Base-by-base conservation (phyloP, 2,888 invertebrate genomes). In the Agrypnus murinus region DNA sequence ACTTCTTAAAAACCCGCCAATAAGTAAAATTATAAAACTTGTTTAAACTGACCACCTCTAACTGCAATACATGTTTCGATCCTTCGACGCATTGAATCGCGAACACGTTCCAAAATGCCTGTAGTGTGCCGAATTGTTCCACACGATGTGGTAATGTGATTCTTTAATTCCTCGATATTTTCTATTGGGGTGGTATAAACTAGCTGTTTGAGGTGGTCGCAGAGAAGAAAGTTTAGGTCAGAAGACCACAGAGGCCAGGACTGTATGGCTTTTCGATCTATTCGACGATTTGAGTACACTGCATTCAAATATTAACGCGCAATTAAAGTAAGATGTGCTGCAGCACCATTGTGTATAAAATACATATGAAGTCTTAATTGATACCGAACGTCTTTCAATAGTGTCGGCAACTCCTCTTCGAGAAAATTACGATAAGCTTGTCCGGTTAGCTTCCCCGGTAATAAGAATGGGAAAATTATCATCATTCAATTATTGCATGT, bases 201-300 rank as follows among this genome's bases (percentile, higher is more conserved):
- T 14, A 76, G 66, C 9, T 64, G 45, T 69, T 76, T 74, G 5
- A 76, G 53, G 55, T 69, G 65, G n/a, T 4, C n/a, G 10, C 40
- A 40, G 40, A 40, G 40, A 4, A 59, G 69, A 58, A 75, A 76
- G 63, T 76, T 76, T 34, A 77, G 55, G 45, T 77, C 77, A 8
- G 76, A 71, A 46, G 76, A 77, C 46, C 77, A 71, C 10, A 76
- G 69, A 46, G 76, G 75, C 77, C 76, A 78, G 5, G 64, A 66
- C 10, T 74, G 65, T 55, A 75, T 73, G 25, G 73, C 73, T 50
- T 71, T 76, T 57, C 74, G 68, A 60, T 77, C 77, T 48, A 78
- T 77, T 76, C 76, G 77, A 34, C 75, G 69, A n/a, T 6, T n/a
- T 8, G 3, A 3, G 60, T 74, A 78, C 19, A 50, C 46, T 32